Percentiles rank a stretch among this genome's conserved stretches.
These are phyloP conservation scores for Unio delphinus DNA, from an alignment of 2,888 invertebrate genomes.

Conservation along the genomic window DNA sequence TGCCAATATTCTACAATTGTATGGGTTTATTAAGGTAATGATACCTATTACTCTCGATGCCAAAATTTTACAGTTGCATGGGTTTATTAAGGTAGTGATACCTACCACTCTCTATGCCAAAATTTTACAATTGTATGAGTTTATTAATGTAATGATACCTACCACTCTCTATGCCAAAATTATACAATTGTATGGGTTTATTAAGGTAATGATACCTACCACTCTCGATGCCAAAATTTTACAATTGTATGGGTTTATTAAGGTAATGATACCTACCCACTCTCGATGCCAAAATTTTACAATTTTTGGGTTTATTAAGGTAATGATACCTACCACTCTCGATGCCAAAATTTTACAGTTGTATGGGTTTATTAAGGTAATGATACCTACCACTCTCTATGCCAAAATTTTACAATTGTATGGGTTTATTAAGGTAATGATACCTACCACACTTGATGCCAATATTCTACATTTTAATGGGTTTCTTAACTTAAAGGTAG, in stretches of 20 bases:
- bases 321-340: constrained; percentile 9
- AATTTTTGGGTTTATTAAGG: no score
- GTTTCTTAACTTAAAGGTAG: no score
- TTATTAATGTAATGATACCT: neutral
- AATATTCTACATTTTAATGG: no score
- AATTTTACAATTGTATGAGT: no score
- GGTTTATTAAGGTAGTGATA: no score
- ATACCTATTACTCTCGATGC: constrained; percentile 16
- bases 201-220: constrained; percentile 4
- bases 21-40: no score
- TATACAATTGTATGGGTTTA: neutral
- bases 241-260: no score
- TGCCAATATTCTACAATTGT: no score
- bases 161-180: constrained; percentile 22
- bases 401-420: constrained; percentile 8
- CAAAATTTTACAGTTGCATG: constrained; percentile 5
- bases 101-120: no score
- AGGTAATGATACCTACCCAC: constrained; percentile 13
- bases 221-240: constrained; percentile 14
- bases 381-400: constrained; percentile 12
- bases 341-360: constrained; percentile 10
- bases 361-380: no score
- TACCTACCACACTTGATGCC: no score
- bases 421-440: no score
- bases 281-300: constrained; percentile 13